Evolutionary conservation across 2,888 invertebrate species (phyloP).

Genomic region (Eudasyphora cyanicolor): DNA sequence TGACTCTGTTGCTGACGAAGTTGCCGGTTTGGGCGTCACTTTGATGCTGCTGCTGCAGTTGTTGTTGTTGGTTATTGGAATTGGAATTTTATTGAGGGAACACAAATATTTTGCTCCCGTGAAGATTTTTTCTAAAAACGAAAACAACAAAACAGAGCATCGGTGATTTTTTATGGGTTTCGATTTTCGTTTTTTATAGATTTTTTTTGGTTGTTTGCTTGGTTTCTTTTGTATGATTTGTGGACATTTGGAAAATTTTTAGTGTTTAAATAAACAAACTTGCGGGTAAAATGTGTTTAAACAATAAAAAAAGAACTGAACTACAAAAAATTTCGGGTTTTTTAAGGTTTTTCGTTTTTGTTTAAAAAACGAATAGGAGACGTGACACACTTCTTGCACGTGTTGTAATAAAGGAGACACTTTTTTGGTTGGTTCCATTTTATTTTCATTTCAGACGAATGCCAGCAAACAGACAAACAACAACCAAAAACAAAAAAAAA

Average conservation of each 20-base stretch:
- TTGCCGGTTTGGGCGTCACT: too few species aligned
- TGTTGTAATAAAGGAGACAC: constrained; percentile 56
- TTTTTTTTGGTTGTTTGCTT: constrained; percentile 6
- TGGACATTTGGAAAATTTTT: constrained; percentile 26
- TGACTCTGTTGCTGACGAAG: constrained; percentile 37
- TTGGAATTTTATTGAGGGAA: constrained; percentile 42
- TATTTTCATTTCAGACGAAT: constrained; percentile 4
- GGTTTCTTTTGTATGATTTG: constrained; percentile 15
- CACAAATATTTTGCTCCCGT: constrained; percentile 62
- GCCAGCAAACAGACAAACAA: constrained; percentile 1
- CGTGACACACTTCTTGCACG: constrained; percentile 73
- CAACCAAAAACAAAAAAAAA: neutral
- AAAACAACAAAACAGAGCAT: neutral
- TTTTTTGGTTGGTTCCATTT: neutral
- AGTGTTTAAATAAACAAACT: constrained; percentile 15
- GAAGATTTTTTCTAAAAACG: constrained; percentile 54
- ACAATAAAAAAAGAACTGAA: neutral
- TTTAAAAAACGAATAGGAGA: constrained; percentile 35
- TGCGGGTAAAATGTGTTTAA: constrained; percentile 8
- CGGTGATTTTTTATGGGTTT: constrained; percentile 28
- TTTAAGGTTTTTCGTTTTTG: neutral
- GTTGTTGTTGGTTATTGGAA: constrained; percentile 36
- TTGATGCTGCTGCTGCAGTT: constrained; percentile 27
- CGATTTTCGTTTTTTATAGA: constrained; percentile 24
- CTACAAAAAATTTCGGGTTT: neutral